Percentiles rank a stretch among this genome's conserved stretches.
Conservation (phyloP, 2,113 vertebrate species). For the Morone chrysops region DNA sequence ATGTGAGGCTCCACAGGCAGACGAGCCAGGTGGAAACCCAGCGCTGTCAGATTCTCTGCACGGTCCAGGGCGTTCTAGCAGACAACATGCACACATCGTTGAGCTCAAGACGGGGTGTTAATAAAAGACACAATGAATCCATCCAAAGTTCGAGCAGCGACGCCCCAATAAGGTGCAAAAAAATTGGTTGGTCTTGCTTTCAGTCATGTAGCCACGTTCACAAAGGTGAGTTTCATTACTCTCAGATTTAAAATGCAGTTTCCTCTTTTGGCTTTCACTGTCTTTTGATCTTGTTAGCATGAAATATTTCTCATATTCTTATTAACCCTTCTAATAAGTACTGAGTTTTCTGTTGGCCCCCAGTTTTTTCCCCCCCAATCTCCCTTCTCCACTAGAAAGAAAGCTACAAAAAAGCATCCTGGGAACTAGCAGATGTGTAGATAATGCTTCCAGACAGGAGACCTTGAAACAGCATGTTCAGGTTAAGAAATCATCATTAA, state of each 20-base stretch:
- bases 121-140: neutral
- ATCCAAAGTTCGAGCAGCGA: neutral
- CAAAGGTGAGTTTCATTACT: neutral
- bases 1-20: conserved; percentile 97
- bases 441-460: neutral
- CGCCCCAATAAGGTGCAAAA: neutral
- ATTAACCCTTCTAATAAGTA: neutral
- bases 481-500: neutral
- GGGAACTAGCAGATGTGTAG: neutral
- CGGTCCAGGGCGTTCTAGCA: conserved; percentile 93
- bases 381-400: neutral
- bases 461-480: conserved; percentile 9
- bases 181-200: neutral
- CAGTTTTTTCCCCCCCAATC: no score
- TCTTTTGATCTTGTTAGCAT: neutral
- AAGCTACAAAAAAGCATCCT: neutral
- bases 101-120: neutral
- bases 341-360: neutral
- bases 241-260: neutral
- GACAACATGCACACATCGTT: neutral
- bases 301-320: neutral
- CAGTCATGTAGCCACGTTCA: neutral
- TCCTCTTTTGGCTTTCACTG: neutral
- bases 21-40: conserved; percentile 94
- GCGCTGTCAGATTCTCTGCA: conserved; percentile 91